A percentile compares a stretch with the other conserved stretches of the same genome.
phyloP scores from a whole-genome alignment of 2,888 invertebrate species.

The Dermolepida albohirtum region DNA sequence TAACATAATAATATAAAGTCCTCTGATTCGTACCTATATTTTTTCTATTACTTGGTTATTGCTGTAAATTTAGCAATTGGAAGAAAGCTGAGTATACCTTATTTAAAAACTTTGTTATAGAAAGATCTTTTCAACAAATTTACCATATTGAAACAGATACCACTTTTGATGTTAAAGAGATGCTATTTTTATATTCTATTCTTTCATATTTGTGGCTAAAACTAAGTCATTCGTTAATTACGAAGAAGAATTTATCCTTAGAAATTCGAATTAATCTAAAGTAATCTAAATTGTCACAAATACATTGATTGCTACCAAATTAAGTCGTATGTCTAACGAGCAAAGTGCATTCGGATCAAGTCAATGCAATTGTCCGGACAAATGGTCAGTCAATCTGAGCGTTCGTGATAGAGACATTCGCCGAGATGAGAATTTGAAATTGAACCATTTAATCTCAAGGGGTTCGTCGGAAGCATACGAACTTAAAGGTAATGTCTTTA shows the following conservation, averaged over 20 bases:
- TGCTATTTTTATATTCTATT: too few relatives aligned
- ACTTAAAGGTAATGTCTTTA: background rate
- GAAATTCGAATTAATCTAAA: constrained; percentile 7
- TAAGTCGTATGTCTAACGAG: constrained; percentile 16
- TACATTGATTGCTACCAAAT: constrained; percentile 10
- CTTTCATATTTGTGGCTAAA: too few relatives aligned
- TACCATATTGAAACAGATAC: too few relatives aligned
- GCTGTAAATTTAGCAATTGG: too few relatives aligned
- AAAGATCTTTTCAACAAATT: too few relatives aligned
- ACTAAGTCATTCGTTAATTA: background rate
- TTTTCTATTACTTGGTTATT: too few relatives aligned
- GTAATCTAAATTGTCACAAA: constrained; percentile 4
- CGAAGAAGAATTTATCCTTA: background rate
- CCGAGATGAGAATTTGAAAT: constrained; percentile 1
- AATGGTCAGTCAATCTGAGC: constrained; percentile 9
- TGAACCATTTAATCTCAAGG: constrained; percentile 9
- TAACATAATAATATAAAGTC: too few relatives aligned
- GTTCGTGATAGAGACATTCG: constrained; percentile 10
- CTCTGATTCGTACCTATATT: too few relatives aligned
- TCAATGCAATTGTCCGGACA: constrained; percentile 20
- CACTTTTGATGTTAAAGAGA: too few relatives aligned
- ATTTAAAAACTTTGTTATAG: too few relatives aligned
- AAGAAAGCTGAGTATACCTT: too few relatives aligned
- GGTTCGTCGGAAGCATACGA: background rate
- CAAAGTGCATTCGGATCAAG: constrained; percentile 13